These are phyloP conservation scores for Rhegmatorhina hoffmannsi DNA, from an alignment of 2,113 vertebrate species.

Conservation along the genomic window DNA sequence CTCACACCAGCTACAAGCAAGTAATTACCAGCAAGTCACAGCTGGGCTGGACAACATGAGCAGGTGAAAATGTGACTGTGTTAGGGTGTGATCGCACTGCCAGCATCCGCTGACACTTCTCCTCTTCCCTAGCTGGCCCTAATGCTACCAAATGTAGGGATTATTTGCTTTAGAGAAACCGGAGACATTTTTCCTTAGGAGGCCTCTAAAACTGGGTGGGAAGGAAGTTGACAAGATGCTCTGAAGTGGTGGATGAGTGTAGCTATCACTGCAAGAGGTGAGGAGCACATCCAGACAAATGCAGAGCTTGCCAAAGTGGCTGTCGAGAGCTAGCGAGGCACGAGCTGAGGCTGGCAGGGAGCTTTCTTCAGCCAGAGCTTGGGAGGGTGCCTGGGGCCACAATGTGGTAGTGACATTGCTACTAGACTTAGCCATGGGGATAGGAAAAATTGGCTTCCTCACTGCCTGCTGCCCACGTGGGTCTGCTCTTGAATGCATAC, in stretches of 20 bases:
- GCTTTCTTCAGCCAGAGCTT: background rate
- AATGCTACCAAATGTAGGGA: background rate
- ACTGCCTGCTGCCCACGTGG: background rate
- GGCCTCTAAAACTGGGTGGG: background rate
- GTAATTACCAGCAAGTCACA: conserved; percentile 65
- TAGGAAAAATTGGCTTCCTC: background rate
- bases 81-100: conserved; percentile 42
- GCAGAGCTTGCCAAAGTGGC: background rate
- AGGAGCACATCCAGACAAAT: background rate
- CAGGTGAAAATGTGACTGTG: conserved; percentile 67
- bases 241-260: conserved; percentile 14
- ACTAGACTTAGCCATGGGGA: background rate
- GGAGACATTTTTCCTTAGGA: background rate
- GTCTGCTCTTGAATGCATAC: background rate
- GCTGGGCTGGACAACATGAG: conserved; percentile 52
- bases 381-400: background rate
- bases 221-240: conserved; percentile 36
- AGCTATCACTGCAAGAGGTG: background rate
- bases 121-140: conserved; percentile 10
- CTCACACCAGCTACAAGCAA: conserved; percentile 42
- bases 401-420: background rate
- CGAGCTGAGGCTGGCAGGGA: background rate
- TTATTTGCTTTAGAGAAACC: conserved; percentile 29
- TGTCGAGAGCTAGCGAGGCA: background rate
- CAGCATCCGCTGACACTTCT: conserved; percentile 47